Evolutionary conservation across 2,888 invertebrate species (phyloP).

Genomic region (Phengaris alcon): DNA sequence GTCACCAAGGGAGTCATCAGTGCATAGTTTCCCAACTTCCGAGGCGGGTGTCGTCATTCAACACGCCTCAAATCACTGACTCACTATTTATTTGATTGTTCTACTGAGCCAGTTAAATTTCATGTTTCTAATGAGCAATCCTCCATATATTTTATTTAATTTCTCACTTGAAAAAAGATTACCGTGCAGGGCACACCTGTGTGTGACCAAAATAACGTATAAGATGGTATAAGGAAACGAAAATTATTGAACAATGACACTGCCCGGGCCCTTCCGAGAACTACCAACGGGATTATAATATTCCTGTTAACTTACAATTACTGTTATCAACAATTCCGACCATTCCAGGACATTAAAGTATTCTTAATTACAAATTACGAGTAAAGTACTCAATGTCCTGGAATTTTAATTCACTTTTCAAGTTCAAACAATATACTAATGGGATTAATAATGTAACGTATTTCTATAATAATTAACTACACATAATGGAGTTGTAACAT

Average conservation of each 20-base stretch:
- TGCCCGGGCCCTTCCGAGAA: neutral
- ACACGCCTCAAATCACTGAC: neutral
- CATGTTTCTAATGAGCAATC: too few species aligned
- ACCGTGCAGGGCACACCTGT: neutral
- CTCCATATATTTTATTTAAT: neutral
- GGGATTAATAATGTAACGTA: neutral
- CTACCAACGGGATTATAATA: neutral
- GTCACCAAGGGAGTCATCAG: neutral
- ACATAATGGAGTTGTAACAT: neutral
- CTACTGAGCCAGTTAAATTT: neutral
- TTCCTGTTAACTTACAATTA: neutral
- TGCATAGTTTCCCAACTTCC: neutral
- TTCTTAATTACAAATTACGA: neutral
- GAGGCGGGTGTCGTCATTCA: neutral
- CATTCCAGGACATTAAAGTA: neutral
- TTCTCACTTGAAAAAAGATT: neutral
- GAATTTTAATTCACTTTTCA: neutral
- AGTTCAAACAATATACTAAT: neutral
- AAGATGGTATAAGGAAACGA: neutral
- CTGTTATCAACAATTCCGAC: neutral
- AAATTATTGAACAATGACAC: neutral
- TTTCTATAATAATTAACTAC: neutral
- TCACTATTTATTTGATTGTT: neutral
- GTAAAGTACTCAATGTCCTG: too few species aligned
- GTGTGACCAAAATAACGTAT: neutral